These are phyloP conservation scores for Thalpophila matura DNA, from an alignment of 2,888 invertebrate genomes.

Conservation along the genomic window DNA sequence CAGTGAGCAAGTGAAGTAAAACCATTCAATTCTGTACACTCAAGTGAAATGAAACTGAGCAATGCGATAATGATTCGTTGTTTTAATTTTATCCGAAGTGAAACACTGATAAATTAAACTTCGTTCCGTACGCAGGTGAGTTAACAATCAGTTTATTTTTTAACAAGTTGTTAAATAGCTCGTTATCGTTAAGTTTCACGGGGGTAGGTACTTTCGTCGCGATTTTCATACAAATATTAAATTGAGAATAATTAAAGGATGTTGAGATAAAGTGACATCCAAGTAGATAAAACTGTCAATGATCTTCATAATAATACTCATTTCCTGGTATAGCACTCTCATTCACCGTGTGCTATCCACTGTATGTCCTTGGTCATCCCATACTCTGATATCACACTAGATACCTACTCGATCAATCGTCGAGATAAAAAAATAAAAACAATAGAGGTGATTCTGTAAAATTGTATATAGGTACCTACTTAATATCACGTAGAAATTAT, in stretches of 20 bases:
- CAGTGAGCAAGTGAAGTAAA: constrained; percentile 73
- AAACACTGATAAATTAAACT: constrained; percentile 65
- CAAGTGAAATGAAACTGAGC: constrained; percentile 80
- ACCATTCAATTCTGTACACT: constrained; percentile 64
- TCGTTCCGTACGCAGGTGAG: constrained; percentile 64
- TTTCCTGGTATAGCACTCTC: constrained; percentile 23
- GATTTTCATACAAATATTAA: constrained; percentile 7
- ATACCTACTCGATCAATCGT: constrained; percentile 33
- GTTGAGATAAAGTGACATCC: constrained; percentile 29
- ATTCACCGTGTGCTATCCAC: constrained; percentile 27
- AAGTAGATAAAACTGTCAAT: constrained; percentile 50
- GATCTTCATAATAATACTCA: constrained; percentile 15
- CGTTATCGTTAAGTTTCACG: not conserved
- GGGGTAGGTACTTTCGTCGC: constrained; percentile 21
- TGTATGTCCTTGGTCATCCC: constrained; percentile 35
- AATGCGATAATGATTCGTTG: constrained; percentile 79
- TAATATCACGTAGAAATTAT: constrained; percentile 3
- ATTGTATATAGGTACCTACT: too few relatives aligned
- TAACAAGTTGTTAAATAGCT: not conserved
- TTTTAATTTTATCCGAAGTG: constrained; percentile 74
- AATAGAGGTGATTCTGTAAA: constrained; percentile 22
- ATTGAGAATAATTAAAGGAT: not conserved
- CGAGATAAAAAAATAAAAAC: constrained; percentile 46
- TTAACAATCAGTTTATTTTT: constrained; percentile 26
- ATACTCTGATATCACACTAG: constrained; percentile 25